A percentile compares a stretch with the other conserved stretches of the same genome.
Conservation (phyloP, 2,797 vertebrate genomes). For the Hypotaenidia philippensis region DNA sequence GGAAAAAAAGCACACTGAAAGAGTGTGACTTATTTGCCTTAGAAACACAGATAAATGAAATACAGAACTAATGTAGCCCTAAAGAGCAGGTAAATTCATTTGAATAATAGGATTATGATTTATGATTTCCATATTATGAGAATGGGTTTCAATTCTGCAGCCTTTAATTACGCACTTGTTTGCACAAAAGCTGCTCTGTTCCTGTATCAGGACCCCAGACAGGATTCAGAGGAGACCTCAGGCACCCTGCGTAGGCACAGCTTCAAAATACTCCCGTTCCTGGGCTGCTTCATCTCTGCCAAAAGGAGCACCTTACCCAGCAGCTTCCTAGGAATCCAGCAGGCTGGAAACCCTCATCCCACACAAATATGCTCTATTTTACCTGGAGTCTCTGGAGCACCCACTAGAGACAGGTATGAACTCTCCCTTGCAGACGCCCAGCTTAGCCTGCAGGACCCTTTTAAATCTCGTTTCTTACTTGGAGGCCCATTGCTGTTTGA, state of each 20-base stretch:
- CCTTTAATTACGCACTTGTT: neutral
- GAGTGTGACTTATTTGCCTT: neutral
- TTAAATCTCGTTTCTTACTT: neutral
- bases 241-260: rapidly evolving
- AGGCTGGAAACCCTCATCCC: neutral
- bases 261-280: neutral
- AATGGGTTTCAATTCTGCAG: neutral
- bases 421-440: neutral
- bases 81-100: slow-evolving; percentile 42
- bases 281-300: neutral
- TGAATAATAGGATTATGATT: slow-evolving; percentile 51
- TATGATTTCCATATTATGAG: slow-evolving; percentile 1
- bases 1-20: neutral
- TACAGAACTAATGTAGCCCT: neutral
- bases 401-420: neutral
- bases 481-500: neutral
- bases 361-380: rapidly evolving
- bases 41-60: slow-evolving; percentile 24
- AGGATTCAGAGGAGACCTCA: neutral
- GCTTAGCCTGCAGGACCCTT: neutral
- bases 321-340: neutral
- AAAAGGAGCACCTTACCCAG: neutral
- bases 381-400: neutral
- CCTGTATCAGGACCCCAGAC: rapidly evolving
- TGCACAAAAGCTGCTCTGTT: neutral